Evolutionary conservation across 2,797 vertebrate species (phyloP).

Genomic region (Myotis myotis): DNA sequence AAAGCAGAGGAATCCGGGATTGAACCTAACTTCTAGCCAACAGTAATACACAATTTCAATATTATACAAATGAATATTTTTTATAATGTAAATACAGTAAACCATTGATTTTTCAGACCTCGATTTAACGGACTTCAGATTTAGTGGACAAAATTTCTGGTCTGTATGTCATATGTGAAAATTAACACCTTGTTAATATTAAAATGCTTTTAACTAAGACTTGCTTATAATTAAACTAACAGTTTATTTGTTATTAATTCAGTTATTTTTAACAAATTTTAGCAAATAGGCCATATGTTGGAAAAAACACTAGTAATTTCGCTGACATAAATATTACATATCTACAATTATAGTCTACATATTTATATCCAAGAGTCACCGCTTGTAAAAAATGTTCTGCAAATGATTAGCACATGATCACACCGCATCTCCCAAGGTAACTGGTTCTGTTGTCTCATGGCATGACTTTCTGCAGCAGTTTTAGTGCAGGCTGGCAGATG

Average conservation of each 20-base stretch:
- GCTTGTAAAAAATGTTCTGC: not conserved
- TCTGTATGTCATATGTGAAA: not conserved
- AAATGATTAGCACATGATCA: not conserved
- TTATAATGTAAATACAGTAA: not conserved
- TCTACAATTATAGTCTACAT: not conserved
- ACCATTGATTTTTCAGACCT: not conserved
- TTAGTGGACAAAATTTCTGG: not conserved
- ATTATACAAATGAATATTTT: conserved; percentile 34
- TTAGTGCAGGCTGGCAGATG: not conserved
- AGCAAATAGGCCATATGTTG: not conserved
- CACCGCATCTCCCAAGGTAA: not conserved
- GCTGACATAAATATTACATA: not conserved
- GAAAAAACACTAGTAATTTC: not conserved
- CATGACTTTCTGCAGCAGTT: not conserved
- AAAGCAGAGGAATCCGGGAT: not conserved
- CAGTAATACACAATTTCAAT: conserved; percentile 16
- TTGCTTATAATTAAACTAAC: not conserved
- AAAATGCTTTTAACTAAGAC: not conserved
- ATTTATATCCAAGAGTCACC: not conserved
- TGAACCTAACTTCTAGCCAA: not conserved
- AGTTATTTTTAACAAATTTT: not conserved
- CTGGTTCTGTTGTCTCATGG: not conserved
- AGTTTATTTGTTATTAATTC: not conserved
- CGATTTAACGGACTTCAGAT: not conserved
- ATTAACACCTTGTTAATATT: not conserved